Evolutionary conservation across 1,140 invertebrate genomes (phyloP).

Genomic region (Drosophila melanogaster): Release_6_plus_ISO1_MT NT_037436.4:2404001-2404500

Average conservation of each 20-base stretch:
- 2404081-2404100: constrained; percentile 60
- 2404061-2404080: constrained; percentile 73
- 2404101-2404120: constrained; percentile 79
- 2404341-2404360: constrained; percentile 71
- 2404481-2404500: constrained; percentile 96
- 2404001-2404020: constrained; percentile 74
- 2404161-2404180: constrained; percentile 42
- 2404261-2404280: constrained; percentile 80
- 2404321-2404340: constrained; percentile 80
- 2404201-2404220: constrained; percentile 47
- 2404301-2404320: constrained; percentile 73
- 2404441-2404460: constrained; percentile 87
- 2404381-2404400: constrained; percentile 60
- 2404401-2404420: constrained; percentile 46
- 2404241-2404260: constrained; percentile 63
- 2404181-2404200: constrained; percentile 77
- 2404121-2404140: constrained; percentile 70
- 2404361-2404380: constrained; percentile 59
- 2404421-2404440: constrained; percentile 73
- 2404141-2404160: not conserved
- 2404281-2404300: constrained; percentile 63
- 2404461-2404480: constrained; percentile 93
- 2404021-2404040: constrained; percentile 84
- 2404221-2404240: constrained; percentile 71
- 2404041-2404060: constrained; percentile 60